phyloP scores from a whole-genome alignment of 2,888 invertebrate genomes.

The Chrysina gloriosa region DNA sequence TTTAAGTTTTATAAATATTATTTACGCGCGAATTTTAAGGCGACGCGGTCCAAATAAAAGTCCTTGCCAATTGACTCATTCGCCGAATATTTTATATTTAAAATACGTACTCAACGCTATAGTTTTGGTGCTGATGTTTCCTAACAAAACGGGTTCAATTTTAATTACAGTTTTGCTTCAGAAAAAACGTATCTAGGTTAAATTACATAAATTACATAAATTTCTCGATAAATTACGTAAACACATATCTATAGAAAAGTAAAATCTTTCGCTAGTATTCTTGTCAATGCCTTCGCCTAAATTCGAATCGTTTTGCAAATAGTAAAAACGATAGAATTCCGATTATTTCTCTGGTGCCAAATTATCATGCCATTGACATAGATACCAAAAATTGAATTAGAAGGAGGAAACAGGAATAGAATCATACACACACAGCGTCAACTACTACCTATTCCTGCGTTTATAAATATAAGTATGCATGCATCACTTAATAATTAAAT shows the following conservation, averaged over 20 bases:
- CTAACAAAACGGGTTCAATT: neutral
- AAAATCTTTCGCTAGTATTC: neutral
- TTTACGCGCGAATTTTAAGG: conserved; percentile 2
- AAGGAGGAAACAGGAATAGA: no score
- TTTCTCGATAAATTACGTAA: neutral
- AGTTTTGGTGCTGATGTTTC: neutral
- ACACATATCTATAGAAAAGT: neutral
- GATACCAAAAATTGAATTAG: no score
- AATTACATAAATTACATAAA: neutral
- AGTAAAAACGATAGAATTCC: no score
- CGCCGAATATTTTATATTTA: conserved; percentile 1
- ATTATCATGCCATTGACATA: no score
- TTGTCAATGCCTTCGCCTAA: neutral
- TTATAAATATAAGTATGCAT: no score
- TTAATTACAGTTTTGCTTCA: no score
- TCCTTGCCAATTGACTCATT: conserved; percentile 10
- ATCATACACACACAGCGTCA: no score
- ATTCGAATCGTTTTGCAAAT: no score
- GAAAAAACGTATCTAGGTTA: neutral
- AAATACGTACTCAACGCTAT: neutral
- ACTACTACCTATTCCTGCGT: no score
- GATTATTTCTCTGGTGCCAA: no score
- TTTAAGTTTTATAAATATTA: conserved; percentile 11
- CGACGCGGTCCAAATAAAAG: conserved; percentile 12
- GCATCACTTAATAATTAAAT: no score